Evolutionary conservation across 2,113 vertebrate species (phyloP).

Genomic region (Agapornis roseicollis): DNA sequence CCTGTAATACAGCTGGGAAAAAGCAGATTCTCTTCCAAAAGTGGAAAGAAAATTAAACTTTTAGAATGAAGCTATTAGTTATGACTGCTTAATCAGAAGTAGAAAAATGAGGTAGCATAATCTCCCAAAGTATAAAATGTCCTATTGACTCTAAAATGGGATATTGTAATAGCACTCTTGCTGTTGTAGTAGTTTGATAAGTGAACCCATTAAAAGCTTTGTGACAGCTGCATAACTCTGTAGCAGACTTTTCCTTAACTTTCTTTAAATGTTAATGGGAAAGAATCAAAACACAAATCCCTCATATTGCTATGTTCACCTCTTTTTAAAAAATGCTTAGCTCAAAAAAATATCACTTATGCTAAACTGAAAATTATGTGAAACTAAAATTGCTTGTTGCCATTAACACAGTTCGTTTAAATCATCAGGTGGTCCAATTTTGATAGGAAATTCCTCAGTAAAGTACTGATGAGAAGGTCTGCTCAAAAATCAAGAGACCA

Average conservation of each 20-base stretch:
- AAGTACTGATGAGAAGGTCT: conserved; percentile 87
- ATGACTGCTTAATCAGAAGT: not conserved
- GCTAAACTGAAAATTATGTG: not conserved
- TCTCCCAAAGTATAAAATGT: not conserved
- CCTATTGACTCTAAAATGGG: not conserved
- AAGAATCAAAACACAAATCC: not conserved
- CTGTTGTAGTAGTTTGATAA: not conserved
- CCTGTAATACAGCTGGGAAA: not conserved
- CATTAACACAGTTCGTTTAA: conserved; percentile 32
- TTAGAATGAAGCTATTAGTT: not conserved
- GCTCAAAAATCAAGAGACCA: conserved; percentile 86
- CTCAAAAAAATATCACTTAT: not conserved
- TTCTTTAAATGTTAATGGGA: not conserved
- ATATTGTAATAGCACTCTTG: not conserved
- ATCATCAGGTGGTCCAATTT: conserved; percentile 88
- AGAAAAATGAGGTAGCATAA: not conserved
- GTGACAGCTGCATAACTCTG: not conserved
- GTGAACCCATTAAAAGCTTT: not conserved
- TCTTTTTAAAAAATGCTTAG: not conserved
- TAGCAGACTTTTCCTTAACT: not conserved
- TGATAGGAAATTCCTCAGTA: conserved; percentile 85
- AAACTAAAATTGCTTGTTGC: conserved; percentile 1
- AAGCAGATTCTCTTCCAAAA: not conserved
- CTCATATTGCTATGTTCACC: not conserved
- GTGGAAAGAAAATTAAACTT: not conserved